Evolutionary conservation across 2,888 invertebrate species (phyloP).

Genomic region (Scelioninae gen. 1): DNA sequence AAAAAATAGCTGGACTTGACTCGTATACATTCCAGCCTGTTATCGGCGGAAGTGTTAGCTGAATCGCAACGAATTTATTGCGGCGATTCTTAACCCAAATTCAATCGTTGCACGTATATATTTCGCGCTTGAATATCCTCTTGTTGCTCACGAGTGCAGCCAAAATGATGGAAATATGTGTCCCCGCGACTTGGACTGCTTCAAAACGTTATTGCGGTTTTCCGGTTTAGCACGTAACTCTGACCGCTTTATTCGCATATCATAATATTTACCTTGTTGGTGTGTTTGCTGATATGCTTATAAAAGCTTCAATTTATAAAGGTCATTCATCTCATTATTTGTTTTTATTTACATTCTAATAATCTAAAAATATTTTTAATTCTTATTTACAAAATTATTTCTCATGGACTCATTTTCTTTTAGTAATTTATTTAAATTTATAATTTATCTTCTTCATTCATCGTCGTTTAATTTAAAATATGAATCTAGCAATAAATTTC

Average conservation of each 20-base stretch:
- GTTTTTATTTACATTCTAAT: background rate
- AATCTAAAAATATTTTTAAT: no score
- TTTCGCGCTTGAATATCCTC: constrained; percentile 45
- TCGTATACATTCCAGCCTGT: constrained; percentile 16
- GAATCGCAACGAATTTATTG: constrained; percentile 45
- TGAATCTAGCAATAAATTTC: no score
- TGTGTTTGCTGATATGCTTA: constrained; percentile 3
- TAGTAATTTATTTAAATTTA: no score
- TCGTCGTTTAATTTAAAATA: no score
- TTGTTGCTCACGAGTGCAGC: constrained; percentile 34
- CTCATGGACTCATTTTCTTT: no score
- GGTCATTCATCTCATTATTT: background rate
- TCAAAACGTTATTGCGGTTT: constrained; percentile 38
- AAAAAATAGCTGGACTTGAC: background rate
- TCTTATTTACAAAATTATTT: no score
- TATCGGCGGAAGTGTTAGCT: constrained; percentile 19
- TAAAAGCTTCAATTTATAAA: background rate
- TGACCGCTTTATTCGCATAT: background rate
- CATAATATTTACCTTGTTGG: constrained; percentile 7
- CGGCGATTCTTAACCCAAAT: constrained; percentile 51
- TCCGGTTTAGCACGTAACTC: constrained; percentile 21
- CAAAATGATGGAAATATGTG: constrained; percentile 31
- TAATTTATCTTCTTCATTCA: no score
- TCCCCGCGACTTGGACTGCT: background rate
- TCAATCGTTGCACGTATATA: constrained; percentile 35